Base-by-base conservation (phyloP, 2,888 invertebrate genomes). In the Caenorhabditis afra region DNA sequence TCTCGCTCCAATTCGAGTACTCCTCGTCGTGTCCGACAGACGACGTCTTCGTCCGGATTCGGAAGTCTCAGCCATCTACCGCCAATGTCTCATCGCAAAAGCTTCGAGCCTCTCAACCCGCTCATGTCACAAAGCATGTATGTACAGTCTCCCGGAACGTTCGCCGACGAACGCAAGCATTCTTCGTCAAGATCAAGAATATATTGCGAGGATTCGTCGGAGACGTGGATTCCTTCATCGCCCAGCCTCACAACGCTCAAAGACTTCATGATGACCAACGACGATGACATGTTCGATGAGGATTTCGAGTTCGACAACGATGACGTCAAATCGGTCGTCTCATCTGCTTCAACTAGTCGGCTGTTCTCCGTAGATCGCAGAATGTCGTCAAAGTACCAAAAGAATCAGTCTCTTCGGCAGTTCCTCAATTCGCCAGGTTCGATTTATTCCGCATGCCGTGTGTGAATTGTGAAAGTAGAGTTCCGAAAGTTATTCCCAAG, bases 101-200 rank as follows among this genome's bases (percentile, higher is more conserved):
- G 35, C 37, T 47, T 29, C 3, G 73, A 75, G 35, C 65, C 76
- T 5, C 18, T 68, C 37, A 80, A 66, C 37, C 64, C 70, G 0
- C n/a, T 73, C n/a, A 83, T 83, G 83, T 74, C 83, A 23, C 81
- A 81, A 18, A 83, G 83, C 67, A 83, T 83, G 83, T 83, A 81
- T 49, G 79, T 70, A 14, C 62, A 64, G 18, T 39, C 73, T 1
- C 53, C 68, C 3, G 59, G 59, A 57, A 16, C 11, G n/a, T 35
- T 65, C 11, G 22, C 7, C 12, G 59, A 65, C 12, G 44, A 65
- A 53, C 23, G 45, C 20, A 68, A 20, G 12, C 52, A 20, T 18
- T 58, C 23, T 8, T 47, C 52, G 12, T 64, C 73, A 10, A 61
- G 57, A 45, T n/a, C 41, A 58, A 59, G 47, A 50, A 52, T 59